Conservation (phyloP, 2,888 invertebrate species). For the Malacosoma neustria region DNA sequence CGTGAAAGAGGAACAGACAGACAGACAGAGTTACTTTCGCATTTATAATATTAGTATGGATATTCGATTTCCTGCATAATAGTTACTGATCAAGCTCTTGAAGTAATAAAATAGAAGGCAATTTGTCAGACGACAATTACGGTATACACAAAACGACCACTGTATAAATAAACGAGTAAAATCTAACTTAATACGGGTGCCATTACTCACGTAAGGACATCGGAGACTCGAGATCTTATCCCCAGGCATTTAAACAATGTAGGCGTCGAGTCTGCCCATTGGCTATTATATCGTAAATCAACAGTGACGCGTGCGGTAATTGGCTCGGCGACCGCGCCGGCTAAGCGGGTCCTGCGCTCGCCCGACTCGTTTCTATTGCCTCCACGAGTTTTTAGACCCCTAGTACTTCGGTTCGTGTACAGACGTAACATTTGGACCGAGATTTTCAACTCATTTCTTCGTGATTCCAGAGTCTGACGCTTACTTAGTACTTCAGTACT, state of each 20-base stretch:
- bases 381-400: not conserved
- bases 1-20: too few relatives aligned
- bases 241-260: constrained; percentile 56
- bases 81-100: not conserved
- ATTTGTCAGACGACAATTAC: not conserved
- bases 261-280: constrained; percentile 40
- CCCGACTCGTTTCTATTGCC: not conserved
- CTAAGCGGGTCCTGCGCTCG: constrained; percentile 9
- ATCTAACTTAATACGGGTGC: not conserved
- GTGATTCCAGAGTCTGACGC: too few relatives aligned
- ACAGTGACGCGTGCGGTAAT: constrained; percentile 61
- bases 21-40: too few relatives aligned
- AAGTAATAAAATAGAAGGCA: not conserved
- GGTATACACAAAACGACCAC: not conserved
- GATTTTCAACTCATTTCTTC: too few relatives aligned
- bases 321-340: constrained; percentile 28
- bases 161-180: not conserved
- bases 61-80: too few relatives aligned
- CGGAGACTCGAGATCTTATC: constrained; percentile 10
- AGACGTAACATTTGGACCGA: too few relatives aligned
- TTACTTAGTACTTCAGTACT: too few relatives aligned
- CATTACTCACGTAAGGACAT: not conserved
- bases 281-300: constrained; percentile 67
- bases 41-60: too few relatives aligned
- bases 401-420: not conserved